A percentile compares a stretch with the other conserved stretches of the same genome.
These are phyloP conservation scores for Tanytarsus gracilentus DNA, from an alignment of 2,888 invertebrate genomes.

Conservation along the genomic window DNA sequence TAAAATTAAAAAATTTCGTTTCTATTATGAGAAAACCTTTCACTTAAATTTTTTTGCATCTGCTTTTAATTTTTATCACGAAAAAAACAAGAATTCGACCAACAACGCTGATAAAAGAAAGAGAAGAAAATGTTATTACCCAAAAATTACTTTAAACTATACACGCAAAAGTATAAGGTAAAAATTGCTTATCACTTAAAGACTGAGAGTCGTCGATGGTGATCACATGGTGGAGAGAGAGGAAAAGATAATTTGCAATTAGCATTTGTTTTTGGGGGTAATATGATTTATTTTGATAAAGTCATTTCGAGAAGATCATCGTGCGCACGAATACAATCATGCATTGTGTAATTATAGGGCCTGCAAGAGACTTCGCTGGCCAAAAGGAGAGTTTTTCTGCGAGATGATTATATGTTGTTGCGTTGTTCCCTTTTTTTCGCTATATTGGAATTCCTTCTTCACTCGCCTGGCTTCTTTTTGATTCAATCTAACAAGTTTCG, in stretches of 20 bases:
- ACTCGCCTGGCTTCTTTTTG: conserved; percentile 22
- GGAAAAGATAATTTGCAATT: conserved; percentile 4
- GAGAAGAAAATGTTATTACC: background rate
- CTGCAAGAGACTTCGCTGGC: background rate
- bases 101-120: background rate
- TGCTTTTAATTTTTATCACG: conserved; percentile 1
- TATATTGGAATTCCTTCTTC: conserved; percentile 28
- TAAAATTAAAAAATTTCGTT: too few relatives aligned
- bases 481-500: conserved; percentile 29
- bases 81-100: background rate
- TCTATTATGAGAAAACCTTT: too few relatives aligned
- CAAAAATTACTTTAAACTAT: background rate
- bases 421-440: conserved; percentile 24
- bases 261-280: too few relatives aligned
- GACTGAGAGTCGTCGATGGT: background rate
- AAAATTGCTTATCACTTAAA: background rate
- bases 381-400: conserved; percentile 19
- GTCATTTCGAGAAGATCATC: conserved; percentile 27
- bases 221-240: background rate
- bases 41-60: too few relatives aligned
- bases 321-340: conserved; percentile 18
- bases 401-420: conserved; percentile 26
- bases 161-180: background rate
- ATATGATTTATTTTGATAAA: conserved; percentile 26
- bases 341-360: conserved; percentile 18